phyloP scores from a whole-genome alignment of 1,140 invertebrate genomes.

The Solen grandis region DNA sequence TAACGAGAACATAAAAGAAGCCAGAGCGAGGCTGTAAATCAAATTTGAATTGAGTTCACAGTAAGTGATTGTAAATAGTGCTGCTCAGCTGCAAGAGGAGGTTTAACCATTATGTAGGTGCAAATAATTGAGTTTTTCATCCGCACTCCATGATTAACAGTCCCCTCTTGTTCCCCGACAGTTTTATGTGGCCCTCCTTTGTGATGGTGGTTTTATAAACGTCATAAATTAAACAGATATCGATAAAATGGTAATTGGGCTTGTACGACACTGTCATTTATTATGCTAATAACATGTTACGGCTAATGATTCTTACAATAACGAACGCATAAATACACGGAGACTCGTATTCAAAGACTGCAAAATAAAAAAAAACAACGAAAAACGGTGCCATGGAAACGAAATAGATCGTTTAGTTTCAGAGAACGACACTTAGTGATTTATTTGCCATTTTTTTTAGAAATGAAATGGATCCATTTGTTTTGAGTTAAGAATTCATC shows the following conservation, averaged over 20 bases:
- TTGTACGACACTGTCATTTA: conserved; percentile 55
- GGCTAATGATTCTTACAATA: conserved; percentile 32
- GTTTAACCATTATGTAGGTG: conserved; percentile 50
- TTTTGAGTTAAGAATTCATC: too few relatives aligned
- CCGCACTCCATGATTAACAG: conserved; percentile 48
- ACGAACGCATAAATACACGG: neutral
- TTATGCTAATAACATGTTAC: conserved; percentile 53
- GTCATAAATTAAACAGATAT: conserved; percentile 57
- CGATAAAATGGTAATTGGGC: conserved; percentile 55
- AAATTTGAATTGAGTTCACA: conserved; percentile 42
- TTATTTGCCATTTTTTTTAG: too few relatives aligned
- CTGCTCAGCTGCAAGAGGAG: conserved; percentile 50
- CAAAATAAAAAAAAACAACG: too few relatives aligned
- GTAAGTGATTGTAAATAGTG: conserved; percentile 53
- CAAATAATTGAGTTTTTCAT: conserved; percentile 58
- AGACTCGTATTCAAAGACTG: neutral
- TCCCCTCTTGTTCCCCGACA: conserved; percentile 47
- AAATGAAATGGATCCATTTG: too few relatives aligned
- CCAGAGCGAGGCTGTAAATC: conserved; percentile 46
- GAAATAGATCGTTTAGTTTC: too few relatives aligned
- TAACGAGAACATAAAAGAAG: conserved; percentile 43
- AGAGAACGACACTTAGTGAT: too few relatives aligned
- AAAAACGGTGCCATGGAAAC: too few relatives aligned
- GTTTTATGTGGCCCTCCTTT: conserved; percentile 49
- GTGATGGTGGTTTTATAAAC: conserved; percentile 53